phyloP scores from a whole-genome alignment of 2,888 invertebrate genomes.

The Clusia tigrina region DNA sequence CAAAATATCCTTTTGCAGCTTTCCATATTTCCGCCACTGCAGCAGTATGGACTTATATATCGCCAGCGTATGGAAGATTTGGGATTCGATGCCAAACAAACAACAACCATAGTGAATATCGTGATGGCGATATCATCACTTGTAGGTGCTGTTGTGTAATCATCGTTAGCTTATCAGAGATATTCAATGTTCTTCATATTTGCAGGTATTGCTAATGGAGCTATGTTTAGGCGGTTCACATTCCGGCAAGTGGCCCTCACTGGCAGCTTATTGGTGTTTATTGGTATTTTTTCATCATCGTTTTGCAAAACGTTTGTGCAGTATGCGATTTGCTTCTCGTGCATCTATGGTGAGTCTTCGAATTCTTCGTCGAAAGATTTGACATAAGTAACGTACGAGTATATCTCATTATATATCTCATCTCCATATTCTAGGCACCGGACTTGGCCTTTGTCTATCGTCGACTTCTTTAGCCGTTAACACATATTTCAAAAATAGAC shows the following conservation, averaged over 20 bases:
- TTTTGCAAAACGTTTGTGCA: conserved; percentile 71
- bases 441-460: conserved; percentile 73
- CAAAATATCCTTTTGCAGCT: conserved; percentile 65
- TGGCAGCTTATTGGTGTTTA: conserved; percentile 69
- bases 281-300: conserved; percentile 70
- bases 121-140: conserved; percentile 73
- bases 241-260: conserved; percentile 74
- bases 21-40: conserved; percentile 72
- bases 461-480: conserved; percentile 76
- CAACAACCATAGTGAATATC: conserved; percentile 76
- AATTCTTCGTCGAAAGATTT: neutral
- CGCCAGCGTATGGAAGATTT: conserved; percentile 70
- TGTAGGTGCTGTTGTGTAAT: neutral
- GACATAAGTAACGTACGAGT: neutral
- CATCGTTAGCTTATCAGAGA: conserved; percentile 6
- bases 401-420: neutral
- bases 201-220: conserved; percentile 71
- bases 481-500: conserved; percentile 75
- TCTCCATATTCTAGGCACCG: conserved; percentile 49
- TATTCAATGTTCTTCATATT: neutral
- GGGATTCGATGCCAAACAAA: conserved; percentile 72
- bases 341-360: conserved; percentile 71
- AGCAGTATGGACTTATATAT: conserved; percentile 77
- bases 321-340: conserved; percentile 72
- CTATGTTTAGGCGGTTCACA: conserved; percentile 73